Evolutionary conservation across 2,797 vertebrate genomes (phyloP).

Genomic region (Enteromius argenteus): DNA sequence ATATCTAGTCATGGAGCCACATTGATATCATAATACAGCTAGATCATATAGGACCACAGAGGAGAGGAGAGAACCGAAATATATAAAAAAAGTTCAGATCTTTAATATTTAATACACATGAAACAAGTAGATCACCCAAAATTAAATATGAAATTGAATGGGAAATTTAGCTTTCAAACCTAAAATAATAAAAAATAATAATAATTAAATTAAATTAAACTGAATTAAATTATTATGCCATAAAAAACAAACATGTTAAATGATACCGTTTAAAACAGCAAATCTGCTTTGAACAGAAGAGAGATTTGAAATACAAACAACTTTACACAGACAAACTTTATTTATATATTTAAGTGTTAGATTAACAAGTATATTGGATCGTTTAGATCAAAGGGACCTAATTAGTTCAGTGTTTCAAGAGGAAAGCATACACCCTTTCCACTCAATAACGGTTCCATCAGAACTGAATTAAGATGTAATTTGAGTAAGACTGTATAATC

Average conservation of each 20-base stretch:
- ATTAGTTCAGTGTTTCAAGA: slow-evolving; percentile 31
- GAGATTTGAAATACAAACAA: neutral
- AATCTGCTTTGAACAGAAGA: neutral
- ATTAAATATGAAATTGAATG: neutral
- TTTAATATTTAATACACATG: too few relatives aligned
- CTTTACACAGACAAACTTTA: neutral
- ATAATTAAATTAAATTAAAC: too few relatives aligned
- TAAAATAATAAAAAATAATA: too few relatives aligned
- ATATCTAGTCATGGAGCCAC: neutral
- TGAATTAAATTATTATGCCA: too few relatives aligned
- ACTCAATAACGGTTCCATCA: slow-evolving; percentile 30
- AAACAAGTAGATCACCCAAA: neutral
- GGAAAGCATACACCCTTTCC: slow-evolving; percentile 10
- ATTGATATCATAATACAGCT: neutral
- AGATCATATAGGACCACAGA: neutral
- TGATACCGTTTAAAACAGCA: neutral
- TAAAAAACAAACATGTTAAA: neutral
- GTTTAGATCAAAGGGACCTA: slow-evolving; percentile 20
- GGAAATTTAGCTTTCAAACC: neutral
- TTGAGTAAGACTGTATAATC: slow-evolving; percentile 26
- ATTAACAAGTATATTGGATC: neutral
- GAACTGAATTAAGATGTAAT: slow-evolving; percentile 39
- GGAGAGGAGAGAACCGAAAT: too few relatives aligned
- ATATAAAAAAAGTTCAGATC: too few relatives aligned
- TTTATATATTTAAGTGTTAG: neutral